phyloP scores from a whole-genome alignment of 2,888 invertebrate species.

The Heliconius ismenius region DNA sequence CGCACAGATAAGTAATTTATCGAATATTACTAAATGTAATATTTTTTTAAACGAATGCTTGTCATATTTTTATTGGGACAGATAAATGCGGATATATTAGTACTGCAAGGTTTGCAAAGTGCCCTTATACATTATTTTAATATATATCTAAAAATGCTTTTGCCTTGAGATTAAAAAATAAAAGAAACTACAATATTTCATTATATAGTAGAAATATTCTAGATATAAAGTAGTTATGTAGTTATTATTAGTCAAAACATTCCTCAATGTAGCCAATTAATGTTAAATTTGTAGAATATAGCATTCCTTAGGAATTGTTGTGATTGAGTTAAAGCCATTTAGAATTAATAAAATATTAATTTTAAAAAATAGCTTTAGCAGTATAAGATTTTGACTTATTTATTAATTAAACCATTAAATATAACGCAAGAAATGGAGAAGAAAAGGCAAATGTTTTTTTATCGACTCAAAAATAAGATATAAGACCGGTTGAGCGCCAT shows the following conservation, averaged over 20 bases:
- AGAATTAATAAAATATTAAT: not conserved
- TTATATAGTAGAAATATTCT: not conserved
- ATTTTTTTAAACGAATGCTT: not conserved
- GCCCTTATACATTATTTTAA: conserved; percentile 17
- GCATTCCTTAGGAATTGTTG: not conserved
- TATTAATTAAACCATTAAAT: not conserved
- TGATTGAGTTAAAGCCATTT: not conserved
- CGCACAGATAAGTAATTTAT: not conserved
- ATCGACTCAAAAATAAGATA: not conserved
- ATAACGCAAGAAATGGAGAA: not conserved
- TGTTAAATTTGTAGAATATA: not conserved
- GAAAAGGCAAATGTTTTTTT: not conserved
- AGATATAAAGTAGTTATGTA: not conserved
- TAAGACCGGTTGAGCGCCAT: not conserved
- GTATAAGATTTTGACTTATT: not conserved
- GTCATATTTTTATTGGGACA: not conserved
- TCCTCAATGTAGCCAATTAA: not conserved
- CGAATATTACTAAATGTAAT: not conserved
- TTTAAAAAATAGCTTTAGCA: no score
- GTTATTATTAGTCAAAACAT: not conserved
- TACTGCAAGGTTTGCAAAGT: conserved; percentile 27
- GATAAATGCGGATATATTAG: not conserved
- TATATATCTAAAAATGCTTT: not conserved
- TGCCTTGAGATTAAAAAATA: not conserved
- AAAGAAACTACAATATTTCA: not conserved